Conservation (phyloP, 2,797 vertebrate species). For the Oryzias sinensis region DNA sequence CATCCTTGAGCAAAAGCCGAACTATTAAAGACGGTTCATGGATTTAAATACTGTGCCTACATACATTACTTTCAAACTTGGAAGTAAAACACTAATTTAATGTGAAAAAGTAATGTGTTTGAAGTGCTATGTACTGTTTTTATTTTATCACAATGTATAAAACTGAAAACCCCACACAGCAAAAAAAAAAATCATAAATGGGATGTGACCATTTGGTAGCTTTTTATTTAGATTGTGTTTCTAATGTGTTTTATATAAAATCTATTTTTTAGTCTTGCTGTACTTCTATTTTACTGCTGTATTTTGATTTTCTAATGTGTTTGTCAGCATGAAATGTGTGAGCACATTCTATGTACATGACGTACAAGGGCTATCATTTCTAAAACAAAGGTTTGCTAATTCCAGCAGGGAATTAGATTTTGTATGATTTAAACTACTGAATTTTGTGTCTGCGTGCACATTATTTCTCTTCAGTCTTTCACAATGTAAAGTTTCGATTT, state of each 20-base stretch:
- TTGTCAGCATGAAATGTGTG: conserved; percentile 79
- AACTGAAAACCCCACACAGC: conserved; percentile 60
- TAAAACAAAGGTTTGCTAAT: conserved; percentile 60
- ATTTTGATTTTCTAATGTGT: conserved; percentile 77
- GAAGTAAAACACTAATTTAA: conserved; percentile 68
- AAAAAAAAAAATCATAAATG: conserved; percentile 62
- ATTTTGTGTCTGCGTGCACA: conserved; percentile 28
- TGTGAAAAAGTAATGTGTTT: conserved; percentile 76
- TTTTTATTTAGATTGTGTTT: conserved; percentile 79
- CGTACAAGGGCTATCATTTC: conserved; percentile 82
- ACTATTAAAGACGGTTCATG: conserved; percentile 48
- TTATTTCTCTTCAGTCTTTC: conserved; percentile 14
- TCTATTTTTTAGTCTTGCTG: conserved; percentile 81
- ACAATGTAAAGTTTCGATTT: background rate
- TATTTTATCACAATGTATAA: conserved; percentile 72
- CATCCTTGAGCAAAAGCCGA: conserved; percentile 11
- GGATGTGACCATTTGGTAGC: conserved; percentile 75
- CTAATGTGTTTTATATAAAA: conserved; percentile 80
- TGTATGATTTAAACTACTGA: conserved; percentile 64
- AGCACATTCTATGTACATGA: conserved; percentile 74
- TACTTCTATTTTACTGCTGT: conserved; percentile 75
- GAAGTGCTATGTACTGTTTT: conserved; percentile 82
- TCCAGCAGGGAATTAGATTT: conserved; percentile 51
- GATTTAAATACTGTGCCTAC: conserved; percentile 78
- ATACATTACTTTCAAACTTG: conserved; percentile 70